Evolutionary conservation across 2,113 vertebrate species (phyloP).

Genomic region (Gasterosteus aculeatus): DNA sequence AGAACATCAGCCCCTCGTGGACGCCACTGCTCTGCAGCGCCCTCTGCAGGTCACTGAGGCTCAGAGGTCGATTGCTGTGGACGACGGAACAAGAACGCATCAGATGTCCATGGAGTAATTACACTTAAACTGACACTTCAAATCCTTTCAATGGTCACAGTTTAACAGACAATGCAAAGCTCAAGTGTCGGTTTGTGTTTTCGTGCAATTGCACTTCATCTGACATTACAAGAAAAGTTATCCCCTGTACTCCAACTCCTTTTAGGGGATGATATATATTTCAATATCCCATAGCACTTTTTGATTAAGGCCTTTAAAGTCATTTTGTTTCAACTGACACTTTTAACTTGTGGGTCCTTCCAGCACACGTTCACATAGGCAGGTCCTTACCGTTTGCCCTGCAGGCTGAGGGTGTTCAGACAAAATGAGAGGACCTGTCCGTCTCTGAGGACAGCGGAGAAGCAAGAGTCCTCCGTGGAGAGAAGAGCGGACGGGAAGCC

Average conservation of each 20-base stretch:
- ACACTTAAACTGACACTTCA: not conserved
- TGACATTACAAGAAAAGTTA: not conserved
- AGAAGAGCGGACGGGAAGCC: slow-evolving; percentile 86
- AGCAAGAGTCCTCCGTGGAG: slow-evolving; percentile 90
- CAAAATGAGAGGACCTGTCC: slow-evolving; percentile 91
- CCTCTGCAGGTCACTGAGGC: slow-evolving; percentile 87
- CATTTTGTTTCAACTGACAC: not conserved
- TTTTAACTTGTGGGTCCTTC: not conserved
- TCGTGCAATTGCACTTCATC: not conserved
- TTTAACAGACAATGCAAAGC: not conserved
- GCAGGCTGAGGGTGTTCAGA: slow-evolving; percentile 89
- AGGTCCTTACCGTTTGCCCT: slow-evolving; percentile 83
- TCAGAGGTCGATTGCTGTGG: slow-evolving; percentile 87
- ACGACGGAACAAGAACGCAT: slow-evolving; percentile 12
- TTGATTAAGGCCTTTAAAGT: not conserved
- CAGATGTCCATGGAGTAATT: not conserved
- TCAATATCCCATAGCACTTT: not conserved
- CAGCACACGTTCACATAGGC: not conserved
- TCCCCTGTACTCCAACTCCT: not conserved
- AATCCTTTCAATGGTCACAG: not conserved
- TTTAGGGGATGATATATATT: not conserved
- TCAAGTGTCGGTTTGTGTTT: not conserved
- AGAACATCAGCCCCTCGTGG: slow-evolving; percentile 84
- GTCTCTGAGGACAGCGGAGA: slow-evolving; percentile 87
- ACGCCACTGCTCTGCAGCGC: slow-evolving; percentile 82